Conservation (phyloP, 2,797 vertebrate species). For the Danio aesculapii region DNA sequence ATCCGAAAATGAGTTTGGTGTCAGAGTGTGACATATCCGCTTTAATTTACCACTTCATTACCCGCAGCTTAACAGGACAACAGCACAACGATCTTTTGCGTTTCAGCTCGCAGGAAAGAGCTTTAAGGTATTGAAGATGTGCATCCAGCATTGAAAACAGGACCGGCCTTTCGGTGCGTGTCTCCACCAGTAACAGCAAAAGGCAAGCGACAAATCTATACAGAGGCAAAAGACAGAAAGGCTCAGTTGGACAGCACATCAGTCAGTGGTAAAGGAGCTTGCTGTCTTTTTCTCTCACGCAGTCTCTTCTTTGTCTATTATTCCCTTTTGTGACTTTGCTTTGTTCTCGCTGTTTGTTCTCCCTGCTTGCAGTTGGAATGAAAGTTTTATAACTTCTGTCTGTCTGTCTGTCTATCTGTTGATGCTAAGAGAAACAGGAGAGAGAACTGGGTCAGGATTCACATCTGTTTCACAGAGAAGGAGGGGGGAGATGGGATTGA, state of each 20-base stretch:
- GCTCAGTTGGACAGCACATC: slow-evolving; percentile 46
- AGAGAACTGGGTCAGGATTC: slow-evolving; percentile 57
- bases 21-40: slow-evolving; percentile 12
- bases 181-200: slow-evolving; percentile 34
- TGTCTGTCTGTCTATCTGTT: slow-evolving; percentile 35
- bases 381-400: slow-evolving; percentile 58
- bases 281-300: slow-evolving; percentile 47
- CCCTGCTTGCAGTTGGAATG: slow-evolving; percentile 51
- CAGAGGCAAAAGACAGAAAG: slow-evolving; percentile 42
- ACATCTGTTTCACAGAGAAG: slow-evolving; percentile 42
- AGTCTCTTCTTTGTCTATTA: slow-evolving; percentile 49
- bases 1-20: slow-evolving; percentile 17
- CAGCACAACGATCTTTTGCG: not conserved
- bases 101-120: not conserved
- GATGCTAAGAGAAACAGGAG: slow-evolving; percentile 51
- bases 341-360: slow-evolving; percentile 57
- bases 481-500: not conserved
- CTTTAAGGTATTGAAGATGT: not conserved
- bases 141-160: slow-evolving; percentile 10
- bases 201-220: slow-evolving; percentile 43
- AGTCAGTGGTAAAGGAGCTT: slow-evolving; percentile 34
- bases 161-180: slow-evolving; percentile 1
- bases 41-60: slow-evolving; percentile 46
- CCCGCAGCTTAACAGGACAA: slow-evolving; percentile 10
- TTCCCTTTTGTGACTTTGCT: slow-evolving; percentile 56